Percentiles rank a stretch among this genome's conserved stretches.
phyloP scores from a whole-genome alignment of 2,888 invertebrate genomes.

The Drosophila monieri region DNA sequence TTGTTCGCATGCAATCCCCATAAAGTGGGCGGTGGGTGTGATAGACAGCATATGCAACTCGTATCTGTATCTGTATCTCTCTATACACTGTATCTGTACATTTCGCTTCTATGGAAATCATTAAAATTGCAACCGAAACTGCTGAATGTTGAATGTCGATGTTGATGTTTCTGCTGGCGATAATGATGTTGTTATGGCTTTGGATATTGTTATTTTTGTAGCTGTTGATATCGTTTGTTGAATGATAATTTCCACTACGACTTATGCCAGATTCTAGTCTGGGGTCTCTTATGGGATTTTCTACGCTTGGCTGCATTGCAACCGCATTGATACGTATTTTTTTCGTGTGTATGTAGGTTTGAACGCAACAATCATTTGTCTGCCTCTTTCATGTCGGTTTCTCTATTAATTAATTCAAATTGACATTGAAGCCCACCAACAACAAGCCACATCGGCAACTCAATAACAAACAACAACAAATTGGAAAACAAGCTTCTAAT shows the following conservation, averaged over 20 bases:
- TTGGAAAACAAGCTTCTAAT: constrained; percentile 74
- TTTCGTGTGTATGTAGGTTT: constrained; percentile 13
- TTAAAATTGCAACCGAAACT: constrained; percentile 62
- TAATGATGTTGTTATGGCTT: constrained; percentile 48
- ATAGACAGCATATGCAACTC: constrained; percentile 18
- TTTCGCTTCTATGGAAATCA: constrained; percentile 62
- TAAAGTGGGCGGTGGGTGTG: not conserved
- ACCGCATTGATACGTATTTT: not conserved
- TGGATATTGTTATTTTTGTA: constrained; percentile 24
- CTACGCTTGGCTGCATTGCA: constrained; percentile 65
- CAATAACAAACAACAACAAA: constrained; percentile 60
- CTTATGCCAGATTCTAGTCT: constrained; percentile 1
- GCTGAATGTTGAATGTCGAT: constrained; percentile 36
- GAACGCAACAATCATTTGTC: constrained; percentile 14
- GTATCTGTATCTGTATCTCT: constrained; percentile 12
- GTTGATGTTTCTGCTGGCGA: constrained; percentile 42
- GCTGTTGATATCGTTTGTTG: constrained; percentile 39
- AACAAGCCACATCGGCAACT: constrained; percentile 25
- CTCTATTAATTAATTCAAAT: constrained; percentile 72
- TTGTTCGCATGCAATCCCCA: constrained; percentile 48
- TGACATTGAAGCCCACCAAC: constrained; percentile 67
- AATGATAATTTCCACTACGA: constrained; percentile 56
- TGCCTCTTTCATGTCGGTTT: constrained; percentile 45
- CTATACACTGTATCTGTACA: constrained; percentile 3
- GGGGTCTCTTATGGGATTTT: constrained; percentile 35